These are phyloP conservation scores for Amblyornis subalaris DNA, from an alignment of 2,113 vertebrate species.

Conservation along the genomic window DNA sequence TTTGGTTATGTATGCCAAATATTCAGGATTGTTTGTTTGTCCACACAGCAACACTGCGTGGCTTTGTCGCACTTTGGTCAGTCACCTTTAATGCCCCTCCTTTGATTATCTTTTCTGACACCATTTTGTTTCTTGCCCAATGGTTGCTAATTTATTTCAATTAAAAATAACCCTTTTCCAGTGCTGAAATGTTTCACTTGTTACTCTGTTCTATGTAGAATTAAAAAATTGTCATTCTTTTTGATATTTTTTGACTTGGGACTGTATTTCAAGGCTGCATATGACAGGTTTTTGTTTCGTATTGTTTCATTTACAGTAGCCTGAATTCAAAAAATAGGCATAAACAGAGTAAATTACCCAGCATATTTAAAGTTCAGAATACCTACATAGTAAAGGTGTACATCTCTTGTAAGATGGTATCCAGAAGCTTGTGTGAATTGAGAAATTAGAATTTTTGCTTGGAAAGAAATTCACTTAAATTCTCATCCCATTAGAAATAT, in stretches of 20 bases:
- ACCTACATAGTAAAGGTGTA: neutral
- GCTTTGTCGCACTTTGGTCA: neutral
- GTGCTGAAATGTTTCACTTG: neutral
- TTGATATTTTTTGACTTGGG: neutral
- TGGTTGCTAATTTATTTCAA: neutral
- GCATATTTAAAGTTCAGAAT: neutral
- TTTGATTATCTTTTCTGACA: neutral
- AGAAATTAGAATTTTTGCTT: neutral
- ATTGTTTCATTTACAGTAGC: neutral
- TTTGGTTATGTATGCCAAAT: neutral
- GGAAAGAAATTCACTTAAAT: neutral
- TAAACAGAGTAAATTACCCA: neutral
- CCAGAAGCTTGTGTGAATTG: neutral
- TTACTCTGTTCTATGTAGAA: neutral
- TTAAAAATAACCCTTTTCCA: neutral
- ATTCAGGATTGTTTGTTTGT: neutral
- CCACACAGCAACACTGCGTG: neutral
- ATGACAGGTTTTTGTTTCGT: neutral
- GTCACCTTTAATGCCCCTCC: neutral
- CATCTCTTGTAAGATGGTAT: neutral
- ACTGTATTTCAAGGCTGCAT: neutral
- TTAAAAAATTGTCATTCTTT: neutral
- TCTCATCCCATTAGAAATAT: neutral
- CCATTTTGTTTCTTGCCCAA: neutral
- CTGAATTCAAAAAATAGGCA: neutral